phyloP scores from a whole-genome alignment of 2,888 invertebrate genomes.

The Diachrysia chrysitis region DNA sequence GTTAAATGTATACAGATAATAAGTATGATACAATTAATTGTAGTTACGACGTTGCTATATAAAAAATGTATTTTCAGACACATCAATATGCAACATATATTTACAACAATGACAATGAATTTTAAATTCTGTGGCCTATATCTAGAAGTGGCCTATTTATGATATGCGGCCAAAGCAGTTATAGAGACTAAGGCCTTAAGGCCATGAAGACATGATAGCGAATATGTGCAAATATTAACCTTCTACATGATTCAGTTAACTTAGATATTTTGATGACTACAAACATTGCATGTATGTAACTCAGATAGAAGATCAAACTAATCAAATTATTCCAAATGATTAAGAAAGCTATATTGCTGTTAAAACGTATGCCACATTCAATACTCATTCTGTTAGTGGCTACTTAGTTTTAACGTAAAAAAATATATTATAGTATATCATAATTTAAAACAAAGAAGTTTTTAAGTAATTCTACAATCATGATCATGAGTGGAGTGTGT shows the following conservation, averaged over 20 bases:
- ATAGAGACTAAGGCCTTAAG: neutral
- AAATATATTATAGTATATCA: neutral
- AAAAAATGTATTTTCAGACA: neutral
- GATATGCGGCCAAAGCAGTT: neutral
- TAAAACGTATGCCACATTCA: too few species aligned
- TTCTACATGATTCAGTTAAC: constrained; percentile 20
- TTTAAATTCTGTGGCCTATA: constrained; percentile 1
- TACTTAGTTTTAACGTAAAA: neutral
- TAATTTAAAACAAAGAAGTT: neutral
- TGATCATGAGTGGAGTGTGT: neutral
- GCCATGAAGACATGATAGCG: constrained; percentile 9
- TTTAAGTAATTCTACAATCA: neutral
- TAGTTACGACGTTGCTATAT: too few species aligned
- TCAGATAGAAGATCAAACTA: neutral
- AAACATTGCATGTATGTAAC: neutral
- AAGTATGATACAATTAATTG: constrained; percentile 4
- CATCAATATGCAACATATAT: neutral
- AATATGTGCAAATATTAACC: constrained; percentile 16
- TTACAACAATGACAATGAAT: neutral
- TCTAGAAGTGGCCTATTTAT: neutral
- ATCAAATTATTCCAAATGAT: neutral
- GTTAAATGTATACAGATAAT: constrained; percentile 8
- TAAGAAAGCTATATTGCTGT: neutral
- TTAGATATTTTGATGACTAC: constrained; percentile 8
- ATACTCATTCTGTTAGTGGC: too few species aligned